A percentile compares a stretch with the other conserved stretches of the same genome.
phyloP scores from a whole-genome alignment of 1,140 invertebrate species.

The Caenorhabditis remanei region DNA sequence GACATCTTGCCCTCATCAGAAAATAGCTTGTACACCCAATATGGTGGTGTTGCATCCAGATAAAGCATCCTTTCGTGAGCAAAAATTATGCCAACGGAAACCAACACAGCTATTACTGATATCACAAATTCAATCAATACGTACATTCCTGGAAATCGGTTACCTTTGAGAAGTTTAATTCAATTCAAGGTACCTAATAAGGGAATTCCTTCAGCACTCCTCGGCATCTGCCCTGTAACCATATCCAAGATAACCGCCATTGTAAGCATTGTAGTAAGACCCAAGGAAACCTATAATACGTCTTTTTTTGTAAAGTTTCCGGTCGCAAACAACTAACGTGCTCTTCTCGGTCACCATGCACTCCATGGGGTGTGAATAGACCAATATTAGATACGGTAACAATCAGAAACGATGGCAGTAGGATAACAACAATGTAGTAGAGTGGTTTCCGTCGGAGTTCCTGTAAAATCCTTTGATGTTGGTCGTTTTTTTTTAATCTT shows the following conservation, averaged over 20 bases:
- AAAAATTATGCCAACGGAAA: slow-evolving; percentile 62
- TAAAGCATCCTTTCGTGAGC: slow-evolving; percentile 60
- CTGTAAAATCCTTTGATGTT: neutral
- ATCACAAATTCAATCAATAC: slow-evolving; percentile 60
- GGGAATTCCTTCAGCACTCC: slow-evolving; percentile 59
- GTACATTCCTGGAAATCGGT: slow-evolving; percentile 55
- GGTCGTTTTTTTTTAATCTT: neutral
- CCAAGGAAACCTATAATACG: slow-evolving; percentile 51
- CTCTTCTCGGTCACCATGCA: slow-evolving; percentile 60
- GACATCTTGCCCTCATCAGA: slow-evolving; percentile 45
- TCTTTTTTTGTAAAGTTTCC: neutral
- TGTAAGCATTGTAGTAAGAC: slow-evolving; percentile 62
- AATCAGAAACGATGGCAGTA: slow-evolving; percentile 60
- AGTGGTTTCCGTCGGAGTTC: slow-evolving; percentile 59
- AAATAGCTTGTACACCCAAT: slow-evolving; percentile 57
- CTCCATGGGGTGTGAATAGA: slow-evolving; percentile 63
- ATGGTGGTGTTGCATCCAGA: slow-evolving; percentile 50
- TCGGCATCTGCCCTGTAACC: slow-evolving; percentile 62
- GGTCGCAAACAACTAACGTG: neutral
- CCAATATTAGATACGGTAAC: slow-evolving; percentile 63
- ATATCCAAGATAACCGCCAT: slow-evolving; percentile 66
- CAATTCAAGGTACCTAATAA: slow-evolving; percentile 44
- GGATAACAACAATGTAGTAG: slow-evolving; percentile 64
- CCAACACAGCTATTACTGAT: slow-evolving; percentile 54
- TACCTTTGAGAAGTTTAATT: neutral